Evolutionary conservation across 1,140 invertebrate genomes (phyloP).

Genomic region (Myzus persicae): DNA sequence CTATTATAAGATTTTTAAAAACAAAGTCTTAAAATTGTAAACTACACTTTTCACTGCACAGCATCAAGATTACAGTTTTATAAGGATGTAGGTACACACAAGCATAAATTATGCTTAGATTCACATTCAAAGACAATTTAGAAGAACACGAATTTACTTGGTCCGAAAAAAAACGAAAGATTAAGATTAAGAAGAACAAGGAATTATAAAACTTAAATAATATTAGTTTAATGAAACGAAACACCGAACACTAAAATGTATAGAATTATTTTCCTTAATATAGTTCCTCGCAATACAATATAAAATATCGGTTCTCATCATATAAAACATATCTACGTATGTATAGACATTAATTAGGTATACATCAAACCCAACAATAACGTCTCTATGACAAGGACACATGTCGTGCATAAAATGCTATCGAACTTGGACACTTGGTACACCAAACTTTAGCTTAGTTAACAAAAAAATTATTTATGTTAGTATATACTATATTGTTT

Average conservation of each 20-base stretch:
- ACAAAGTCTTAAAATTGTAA: background rate
- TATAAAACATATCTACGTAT: background rate
- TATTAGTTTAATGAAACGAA: background rate
- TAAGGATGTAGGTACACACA: background rate
- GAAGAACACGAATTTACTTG: background rate
- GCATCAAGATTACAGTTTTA: background rate
- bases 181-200: background rate
- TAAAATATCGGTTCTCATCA: background rate
- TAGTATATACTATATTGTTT: background rate
- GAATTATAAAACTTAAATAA: background rate
- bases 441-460: slow-evolving; percentile 5
- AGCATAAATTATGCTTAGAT: background rate
- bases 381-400: background rate
- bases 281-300: background rate
- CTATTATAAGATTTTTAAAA: slow-evolving; percentile 4
- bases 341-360: background rate
- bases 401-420: too few species aligned
- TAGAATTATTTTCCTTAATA: background rate
- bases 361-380: background rate
- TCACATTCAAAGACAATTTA: background rate
- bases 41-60: background rate
- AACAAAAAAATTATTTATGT: background rate
- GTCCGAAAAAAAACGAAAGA: background rate
- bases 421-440: background rate
- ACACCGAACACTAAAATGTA: background rate